Evolutionary conservation across 37 sponge, comb jelly and placozoan species (phyloP), one percentile per base, ranked within the genome.

Genomic region (Spongilla lacustris): DNA sequence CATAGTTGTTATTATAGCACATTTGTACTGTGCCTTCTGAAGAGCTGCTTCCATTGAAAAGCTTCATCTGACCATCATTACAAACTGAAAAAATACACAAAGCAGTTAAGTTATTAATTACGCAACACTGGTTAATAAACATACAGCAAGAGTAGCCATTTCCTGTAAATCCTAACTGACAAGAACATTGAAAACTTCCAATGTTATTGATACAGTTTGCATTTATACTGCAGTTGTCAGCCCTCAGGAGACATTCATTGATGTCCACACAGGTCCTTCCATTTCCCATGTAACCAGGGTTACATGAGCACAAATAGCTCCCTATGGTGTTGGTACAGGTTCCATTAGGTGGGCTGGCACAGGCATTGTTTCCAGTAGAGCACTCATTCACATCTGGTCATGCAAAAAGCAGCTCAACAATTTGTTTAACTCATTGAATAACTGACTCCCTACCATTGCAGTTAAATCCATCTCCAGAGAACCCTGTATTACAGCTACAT

Each of bases 181-280:
- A 81, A 68, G 81, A 35, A 36, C 81, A 81, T 58, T 19, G 34
- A 68, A 81, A 81, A 36, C 81, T 30, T 81, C 81, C 81, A 67
- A n/a, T 36, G 22, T 10, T 81, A 22, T 81, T 68, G 17, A 4
- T 10, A 36, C 81, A 81, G 71, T 68, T 27, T 37, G 67, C 38
- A 34, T 34, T 83, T 27, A 25, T 23, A 10, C 49, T 46, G 50
- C 84, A 83, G 50, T 74, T 74, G 32, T 83, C 9, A 2, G 73
- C 49, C 12, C 74, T 75, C 4, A 27, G 14, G 22, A 5, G 29
- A 23, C 84, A 83, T 26, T 72, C 74, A 83, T 83, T 46, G 50
- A 46, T 73, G 74, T 83, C 84, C 41, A 35, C 27, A 83, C 58
- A 58, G 58, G 58, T 58, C 58, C 58, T 58, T 58, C 58, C 58